These are phyloP conservation scores for Plectrocnemia conspersa DNA, from an alignment of 1,140 invertebrate genomes.

Conservation along the genomic window DNA sequence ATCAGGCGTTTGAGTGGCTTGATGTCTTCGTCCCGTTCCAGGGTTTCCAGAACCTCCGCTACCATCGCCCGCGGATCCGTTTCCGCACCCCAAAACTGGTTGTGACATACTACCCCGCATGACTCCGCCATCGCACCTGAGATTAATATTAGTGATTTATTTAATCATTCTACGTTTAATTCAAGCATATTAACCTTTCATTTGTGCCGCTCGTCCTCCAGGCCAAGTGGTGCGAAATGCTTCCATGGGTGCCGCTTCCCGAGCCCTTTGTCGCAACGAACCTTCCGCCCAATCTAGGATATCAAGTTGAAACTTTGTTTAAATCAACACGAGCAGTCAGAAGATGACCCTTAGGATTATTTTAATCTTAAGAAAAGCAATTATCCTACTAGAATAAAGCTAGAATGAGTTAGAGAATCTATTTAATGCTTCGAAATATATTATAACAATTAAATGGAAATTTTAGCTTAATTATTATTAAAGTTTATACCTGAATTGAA, in stretches of 20 bases:
- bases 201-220: slow-evolving; percentile 29
- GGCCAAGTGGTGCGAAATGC: slow-evolving; percentile 31
- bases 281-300: slow-evolving; percentile 25
- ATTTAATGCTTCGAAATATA: too few relatives aligned
- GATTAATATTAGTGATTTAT: not conserved
- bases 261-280: slow-evolving; percentile 14
- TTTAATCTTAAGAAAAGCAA: too few relatives aligned
- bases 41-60: slow-evolving; percentile 34
- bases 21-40: slow-evolving; percentile 48
- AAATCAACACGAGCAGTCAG: too few relatives aligned
- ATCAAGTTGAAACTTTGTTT: too few relatives aligned
- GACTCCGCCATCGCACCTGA: slow-evolving; percentile 17
- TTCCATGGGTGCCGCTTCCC: slow-evolving; percentile 2
- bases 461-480: too few relatives aligned
- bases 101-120: slow-evolving; percentile 49
- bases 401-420: too few relatives aligned
- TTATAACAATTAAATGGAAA: too few relatives aligned
- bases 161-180: not conserved
- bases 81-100: slow-evolving; percentile 56
- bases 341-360: too few relatives aligned
- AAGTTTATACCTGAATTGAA: too few relatives aligned
- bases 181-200: slow-evolving; percentile 23
- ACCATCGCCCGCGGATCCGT: slow-evolving; percentile 48
- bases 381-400: too few relatives aligned
- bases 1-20: slow-evolving; percentile 64